A percentile compares a stretch with the other conserved stretches of the same genome.
Conservation (phyloP, 2,113 vertebrate genomes). For the Paradoxurus hermaphroditus region DNA sequence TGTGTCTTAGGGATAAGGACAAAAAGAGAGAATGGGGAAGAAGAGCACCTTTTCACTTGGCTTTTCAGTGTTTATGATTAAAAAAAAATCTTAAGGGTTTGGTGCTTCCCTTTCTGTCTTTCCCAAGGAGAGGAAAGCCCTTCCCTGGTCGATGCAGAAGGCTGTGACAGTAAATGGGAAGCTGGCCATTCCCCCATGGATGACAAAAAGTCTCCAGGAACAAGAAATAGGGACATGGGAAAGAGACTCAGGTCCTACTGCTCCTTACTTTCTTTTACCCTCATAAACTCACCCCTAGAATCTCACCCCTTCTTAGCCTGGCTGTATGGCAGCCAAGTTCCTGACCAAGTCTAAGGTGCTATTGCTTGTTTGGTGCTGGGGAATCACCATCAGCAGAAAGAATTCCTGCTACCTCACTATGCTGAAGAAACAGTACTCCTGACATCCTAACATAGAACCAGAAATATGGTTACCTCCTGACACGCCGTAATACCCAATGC, state of each 20-base stretch:
- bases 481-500: neutral
- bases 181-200: no score
- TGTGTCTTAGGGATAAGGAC: neutral
- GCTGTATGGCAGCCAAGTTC: neutral
- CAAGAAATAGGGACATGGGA: neutral
- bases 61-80: neutral
- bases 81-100: neutral
- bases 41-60: neutral
- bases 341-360: neutral
- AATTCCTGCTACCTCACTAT: neutral
- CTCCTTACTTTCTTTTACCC: neutral
- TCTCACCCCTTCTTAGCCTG: neutral
- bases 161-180: neutral
- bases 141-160: neutral
- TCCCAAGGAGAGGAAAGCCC: neutral
- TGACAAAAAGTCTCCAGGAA: neutral
- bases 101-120: neutral
- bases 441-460: neutral
- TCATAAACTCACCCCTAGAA: neutral
- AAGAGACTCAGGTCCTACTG: neutral
- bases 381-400: neutral
- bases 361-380: neutral
- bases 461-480: neutral
- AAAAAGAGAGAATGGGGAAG: neutral
- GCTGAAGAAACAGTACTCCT: neutral